These are phyloP conservation scores for Drosophila cognata DNA, from an alignment of 2,888 invertebrate genomes.

Conservation along the genomic window DNA sequence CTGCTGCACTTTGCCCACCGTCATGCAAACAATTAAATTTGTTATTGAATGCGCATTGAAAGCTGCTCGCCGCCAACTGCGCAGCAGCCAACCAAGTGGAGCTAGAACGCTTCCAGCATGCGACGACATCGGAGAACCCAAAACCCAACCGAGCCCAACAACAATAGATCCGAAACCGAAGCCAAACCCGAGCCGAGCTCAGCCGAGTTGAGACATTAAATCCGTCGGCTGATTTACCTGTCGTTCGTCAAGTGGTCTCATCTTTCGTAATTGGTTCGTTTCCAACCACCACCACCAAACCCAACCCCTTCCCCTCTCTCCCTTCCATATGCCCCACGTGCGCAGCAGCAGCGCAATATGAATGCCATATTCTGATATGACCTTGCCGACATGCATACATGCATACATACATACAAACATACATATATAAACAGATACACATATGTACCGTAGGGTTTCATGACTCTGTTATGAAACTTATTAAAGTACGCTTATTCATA, in stretches of 20 bases:
- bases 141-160: slow-evolving; percentile 18
- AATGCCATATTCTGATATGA: slow-evolving; percentile 45
- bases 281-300: no score
- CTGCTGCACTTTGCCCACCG: slow-evolving; percentile 66
- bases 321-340: background rate
- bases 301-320: background rate
- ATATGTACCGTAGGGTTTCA: slow-evolving; percentile 26
- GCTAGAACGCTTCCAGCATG: background rate
- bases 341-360: slow-evolving; percentile 26
- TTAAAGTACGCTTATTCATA: slow-evolving; percentile 18
- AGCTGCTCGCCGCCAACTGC: slow-evolving; percentile 51
- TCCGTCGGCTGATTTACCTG: slow-evolving; percentile 41
- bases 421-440: background rate
- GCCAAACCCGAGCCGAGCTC: slow-evolving; percentile 5
- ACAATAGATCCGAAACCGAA: slow-evolving; percentile 5
- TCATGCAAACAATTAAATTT: slow-evolving; percentile 73
- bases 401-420: slow-evolving; percentile 1
- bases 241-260: slow-evolving; percentile 43
- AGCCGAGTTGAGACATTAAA: slow-evolving; percentile 19
- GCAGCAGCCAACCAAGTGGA: slow-evolving; percentile 34
- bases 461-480: slow-evolving; percentile 31
- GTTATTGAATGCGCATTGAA: slow-evolving; percentile 70
- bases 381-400: slow-evolving; percentile 39
- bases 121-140: slow-evolving; percentile 7
- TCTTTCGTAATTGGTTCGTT: slow-evolving; percentile 53